Evolutionary conservation across 2,888 invertebrate genomes (phyloP).

Genomic region (Drosophila fulvimacula): DNA sequence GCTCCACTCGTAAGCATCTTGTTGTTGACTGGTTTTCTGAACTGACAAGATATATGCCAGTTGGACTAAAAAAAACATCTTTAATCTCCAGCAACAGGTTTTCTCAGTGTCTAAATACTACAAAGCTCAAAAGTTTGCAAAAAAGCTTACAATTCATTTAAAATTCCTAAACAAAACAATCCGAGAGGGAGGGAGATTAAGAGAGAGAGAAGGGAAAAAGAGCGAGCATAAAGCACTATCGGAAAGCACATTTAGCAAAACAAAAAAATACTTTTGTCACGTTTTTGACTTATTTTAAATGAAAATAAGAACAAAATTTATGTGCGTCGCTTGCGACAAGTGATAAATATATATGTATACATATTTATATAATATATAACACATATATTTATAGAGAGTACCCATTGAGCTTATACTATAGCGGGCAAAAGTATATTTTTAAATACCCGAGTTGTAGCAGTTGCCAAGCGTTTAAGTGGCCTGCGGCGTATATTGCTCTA

Average conservation of each 20-base stretch:
- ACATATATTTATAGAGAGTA: conserved; percentile 3
- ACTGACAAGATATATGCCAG: neutral
- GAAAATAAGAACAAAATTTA: conserved; percentile 17
- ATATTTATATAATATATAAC: neutral
- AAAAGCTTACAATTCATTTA: conserved; percentile 4
- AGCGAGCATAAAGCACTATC: neutral
- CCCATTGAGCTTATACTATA: conserved; percentile 15
- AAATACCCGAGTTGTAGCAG: conserved; percentile 25
- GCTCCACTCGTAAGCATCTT: conserved; percentile 31
- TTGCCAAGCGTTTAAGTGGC: conserved; percentile 50
- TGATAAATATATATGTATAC: conserved; percentile 21
- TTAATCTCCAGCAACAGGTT: conserved; percentile 37
- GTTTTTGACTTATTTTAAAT: conserved; percentile 64
- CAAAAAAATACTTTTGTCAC: conserved; percentile 58
- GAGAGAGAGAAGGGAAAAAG: no score
- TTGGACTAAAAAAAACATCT: conserved; percentile 1
- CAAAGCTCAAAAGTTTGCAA: conserved; percentile 10
- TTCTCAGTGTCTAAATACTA: neutral
- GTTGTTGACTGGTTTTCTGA: conserved; percentile 40
- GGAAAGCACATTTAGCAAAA: conserved; percentile 20
- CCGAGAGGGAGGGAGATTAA: conserved; percentile 1
- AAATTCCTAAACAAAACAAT: conserved; percentile 19
- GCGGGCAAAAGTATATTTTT: conserved; percentile 32
- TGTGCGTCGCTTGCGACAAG: conserved; percentile 17
- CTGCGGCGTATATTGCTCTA: conserved; percentile 4